Conservation (phyloP, 2,113 vertebrate species). For the Okapia johnstoni region DNA sequence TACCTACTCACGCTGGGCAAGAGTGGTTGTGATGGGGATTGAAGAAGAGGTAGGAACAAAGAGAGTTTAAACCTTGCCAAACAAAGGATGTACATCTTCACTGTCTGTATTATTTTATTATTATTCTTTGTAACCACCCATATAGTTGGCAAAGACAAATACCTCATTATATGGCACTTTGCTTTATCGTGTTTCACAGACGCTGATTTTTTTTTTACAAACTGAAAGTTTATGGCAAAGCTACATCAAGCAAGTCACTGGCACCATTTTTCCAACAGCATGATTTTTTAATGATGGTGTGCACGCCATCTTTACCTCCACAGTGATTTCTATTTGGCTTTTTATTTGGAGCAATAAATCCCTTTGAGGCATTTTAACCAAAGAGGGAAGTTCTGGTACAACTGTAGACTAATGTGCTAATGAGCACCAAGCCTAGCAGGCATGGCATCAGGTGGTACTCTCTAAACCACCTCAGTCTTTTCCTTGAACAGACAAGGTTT, state of each 20-base stretch:
- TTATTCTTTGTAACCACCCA: not conserved
- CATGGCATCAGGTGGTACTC: not conserved
- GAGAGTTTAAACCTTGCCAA: not conserved
- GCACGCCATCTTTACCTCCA: not conserved
- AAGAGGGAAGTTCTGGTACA: not conserved
- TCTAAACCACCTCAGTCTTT: not conserved
- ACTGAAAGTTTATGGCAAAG: not conserved
- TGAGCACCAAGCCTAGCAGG: not conserved
- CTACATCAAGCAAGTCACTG: not conserved
- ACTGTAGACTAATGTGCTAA: not conserved
- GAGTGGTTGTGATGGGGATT: rapidly evolving
- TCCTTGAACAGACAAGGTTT: not conserved
- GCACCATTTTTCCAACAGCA: not conserved
- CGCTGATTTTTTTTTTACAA: not conserved
- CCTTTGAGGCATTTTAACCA: not conserved
- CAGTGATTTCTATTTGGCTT: not conserved
- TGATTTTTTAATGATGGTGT: not conserved
- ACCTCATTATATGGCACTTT: not conserved
- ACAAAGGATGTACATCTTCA: not conserved
- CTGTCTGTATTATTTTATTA: not conserved
- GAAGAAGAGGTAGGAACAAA: not conserved
- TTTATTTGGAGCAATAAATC: not conserved
- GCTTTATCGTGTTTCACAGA: not conserved
- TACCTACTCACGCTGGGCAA: too few relatives aligned
- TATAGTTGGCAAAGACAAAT: not conserved